Percentiles rank a stretch among this genome's conserved stretches.
Evolutionary conservation across 1,140 invertebrate species (phyloP).

Genomic region (Semibalanus balanoides): DNA sequence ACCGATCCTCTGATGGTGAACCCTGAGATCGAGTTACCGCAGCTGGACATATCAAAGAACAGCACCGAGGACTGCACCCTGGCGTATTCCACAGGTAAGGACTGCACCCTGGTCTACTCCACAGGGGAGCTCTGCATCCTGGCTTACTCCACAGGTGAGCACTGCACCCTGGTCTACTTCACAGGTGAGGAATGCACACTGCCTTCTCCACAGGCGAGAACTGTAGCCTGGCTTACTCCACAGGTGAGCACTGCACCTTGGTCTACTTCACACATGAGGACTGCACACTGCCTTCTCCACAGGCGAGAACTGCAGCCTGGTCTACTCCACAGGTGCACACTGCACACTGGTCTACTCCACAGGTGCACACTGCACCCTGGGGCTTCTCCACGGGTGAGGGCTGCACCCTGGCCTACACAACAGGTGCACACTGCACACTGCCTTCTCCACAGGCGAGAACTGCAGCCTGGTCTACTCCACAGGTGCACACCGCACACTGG

Average conservation of each 20-base stretch:
- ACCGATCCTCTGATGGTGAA: constrained; percentile 73
- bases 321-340: not conserved
- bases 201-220: no score
- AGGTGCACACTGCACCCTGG: not conserved
- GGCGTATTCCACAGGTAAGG: constrained; percentile 64
- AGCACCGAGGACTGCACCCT: constrained; percentile 76
- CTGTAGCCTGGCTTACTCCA: no score
- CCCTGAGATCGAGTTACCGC: constrained; percentile 69
- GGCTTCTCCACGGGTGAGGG: not conserved
- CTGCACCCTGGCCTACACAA: not conserved
- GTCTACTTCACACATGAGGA: not conserved
- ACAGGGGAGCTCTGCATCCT: not conserved
- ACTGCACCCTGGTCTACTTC: not conserved
- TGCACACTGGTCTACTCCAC: not conserved
- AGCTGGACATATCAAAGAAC: constrained; percentile 71
- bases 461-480: no score
- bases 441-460: no score
- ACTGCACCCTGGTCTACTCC: no score
- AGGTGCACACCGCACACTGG: no score
- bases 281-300: not conserved
- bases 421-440: not conserved
- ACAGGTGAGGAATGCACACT: not conserved
- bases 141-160: no score
- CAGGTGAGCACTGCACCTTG: not conserved
- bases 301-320: not conserved